phyloP scores from a whole-genome alignment of 2,888 invertebrate genomes.

The Megamerina dolium region DNA sequence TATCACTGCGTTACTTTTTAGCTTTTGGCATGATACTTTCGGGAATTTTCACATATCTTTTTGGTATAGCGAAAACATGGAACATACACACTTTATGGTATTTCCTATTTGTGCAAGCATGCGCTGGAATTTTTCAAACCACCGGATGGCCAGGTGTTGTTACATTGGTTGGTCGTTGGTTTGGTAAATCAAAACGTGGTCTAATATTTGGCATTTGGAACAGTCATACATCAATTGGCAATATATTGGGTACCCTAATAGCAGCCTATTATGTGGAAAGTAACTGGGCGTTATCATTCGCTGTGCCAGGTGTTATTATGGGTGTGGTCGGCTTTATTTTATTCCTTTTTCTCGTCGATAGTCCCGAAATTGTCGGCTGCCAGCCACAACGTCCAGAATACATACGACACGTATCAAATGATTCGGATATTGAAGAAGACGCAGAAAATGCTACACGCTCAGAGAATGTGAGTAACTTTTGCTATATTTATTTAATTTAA shows the following conservation, averaged over 20 bases:
- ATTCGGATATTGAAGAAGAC: constrained; percentile 50
- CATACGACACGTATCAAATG: constrained; percentile 28
- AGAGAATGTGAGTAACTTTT: too few relatives aligned
- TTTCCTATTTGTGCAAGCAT: constrained; percentile 78
- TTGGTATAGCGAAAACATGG: constrained; percentile 79
- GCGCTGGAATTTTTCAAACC: constrained; percentile 83
- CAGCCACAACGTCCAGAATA: constrained; percentile 22
- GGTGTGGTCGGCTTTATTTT: constrained; percentile 63
- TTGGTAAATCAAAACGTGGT: constrained; percentile 83
- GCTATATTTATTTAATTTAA: too few relatives aligned
- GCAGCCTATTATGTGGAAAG: constrained; percentile 79
- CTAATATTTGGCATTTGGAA: constrained; percentile 96
- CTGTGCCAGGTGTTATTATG: constrained; percentile 83
- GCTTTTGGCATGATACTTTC: constrained; percentile 84
- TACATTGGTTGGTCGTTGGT: constrained; percentile 91
- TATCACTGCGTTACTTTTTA: constrained; percentile 86
- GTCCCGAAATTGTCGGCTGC: constrained; percentile 67
- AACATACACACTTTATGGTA: constrained; percentile 76
- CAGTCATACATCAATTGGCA: constrained; percentile 92
- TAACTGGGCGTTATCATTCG: constrained; percentile 88
- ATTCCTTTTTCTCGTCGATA: constrained; percentile 80
- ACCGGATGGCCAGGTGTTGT: constrained; percentile 96
- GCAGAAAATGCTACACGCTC: too few relatives aligned
- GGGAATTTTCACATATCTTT: constrained; percentile 78
- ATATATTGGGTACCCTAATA: constrained; percentile 84